Conservation (phyloP, 2,888 invertebrate species). For the Heliconius ismenius region DNA sequence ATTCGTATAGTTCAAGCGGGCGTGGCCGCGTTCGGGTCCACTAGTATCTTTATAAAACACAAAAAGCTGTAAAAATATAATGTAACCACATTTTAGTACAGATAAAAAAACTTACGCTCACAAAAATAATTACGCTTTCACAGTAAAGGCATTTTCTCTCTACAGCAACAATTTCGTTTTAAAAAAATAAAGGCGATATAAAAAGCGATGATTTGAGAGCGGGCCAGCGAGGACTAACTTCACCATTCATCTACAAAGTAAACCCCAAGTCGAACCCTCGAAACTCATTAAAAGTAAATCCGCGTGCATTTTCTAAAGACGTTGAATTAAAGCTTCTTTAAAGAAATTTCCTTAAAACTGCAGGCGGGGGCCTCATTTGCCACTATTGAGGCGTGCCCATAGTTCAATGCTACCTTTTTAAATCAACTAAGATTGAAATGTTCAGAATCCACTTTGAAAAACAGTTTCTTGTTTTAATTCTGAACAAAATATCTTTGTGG, state of each 20-base stretch:
- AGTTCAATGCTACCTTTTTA: constrained; percentile 64
- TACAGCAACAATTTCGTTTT: constrained; percentile 36
- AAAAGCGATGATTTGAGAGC: constrained; percentile 44
- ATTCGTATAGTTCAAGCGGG: no score
- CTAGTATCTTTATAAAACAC: constrained; percentile 20
- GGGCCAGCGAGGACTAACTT: constrained; percentile 54
- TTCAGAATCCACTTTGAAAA: constrained; percentile 57
- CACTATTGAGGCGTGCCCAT: constrained; percentile 70
- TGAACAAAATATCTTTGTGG: constrained; percentile 33
- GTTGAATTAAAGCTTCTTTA: constrained; percentile 74
- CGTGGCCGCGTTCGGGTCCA: no score
- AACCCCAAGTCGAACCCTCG: constrained; percentile 73
- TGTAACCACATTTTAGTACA: constrained; percentile 21
- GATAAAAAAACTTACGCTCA: constrained; percentile 25
- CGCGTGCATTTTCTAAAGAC: constrained; percentile 78
- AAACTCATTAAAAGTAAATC: constrained; percentile 82
- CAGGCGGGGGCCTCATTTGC: constrained; percentile 76
- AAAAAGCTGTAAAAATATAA: constrained; percentile 25
- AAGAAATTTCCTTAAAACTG: constrained; percentile 76
- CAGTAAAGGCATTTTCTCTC: constrained; percentile 25
- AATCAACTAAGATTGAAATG: constrained; percentile 65
- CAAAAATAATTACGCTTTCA: constrained; percentile 30
- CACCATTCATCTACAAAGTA: constrained; percentile 74
- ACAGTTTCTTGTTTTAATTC: constrained; percentile 43
- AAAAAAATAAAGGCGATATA: constrained; percentile 42